phyloP scores from a whole-genome alignment of 2,113 vertebrate species.

The Pseudolaguvia tuberculata region DNA sequence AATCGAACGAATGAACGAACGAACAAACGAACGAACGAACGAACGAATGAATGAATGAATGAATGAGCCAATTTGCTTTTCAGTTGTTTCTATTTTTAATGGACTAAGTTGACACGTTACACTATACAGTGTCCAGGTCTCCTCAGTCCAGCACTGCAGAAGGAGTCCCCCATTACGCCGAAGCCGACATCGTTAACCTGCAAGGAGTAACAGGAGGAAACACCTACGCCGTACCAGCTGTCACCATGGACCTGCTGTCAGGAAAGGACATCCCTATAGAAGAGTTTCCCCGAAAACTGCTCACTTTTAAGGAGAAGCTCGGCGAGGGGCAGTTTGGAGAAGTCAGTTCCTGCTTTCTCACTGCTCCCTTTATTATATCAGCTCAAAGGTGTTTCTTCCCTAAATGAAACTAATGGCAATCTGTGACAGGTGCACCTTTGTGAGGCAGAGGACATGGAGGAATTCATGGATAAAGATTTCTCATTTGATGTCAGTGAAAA shows the following conservation, averaged over 20 bases:
- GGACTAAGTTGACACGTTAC: slow-evolving; percentile 3
- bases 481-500: slow-evolving; percentile 72
- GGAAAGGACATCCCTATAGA: slow-evolving; percentile 89
- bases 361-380: neutral
- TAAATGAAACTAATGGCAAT: neutral
- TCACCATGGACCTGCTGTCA: slow-evolving; percentile 92
- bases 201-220: slow-evolving; percentile 93
- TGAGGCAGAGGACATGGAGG: slow-evolving; percentile 92
- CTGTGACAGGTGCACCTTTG: slow-evolving; percentile 86
- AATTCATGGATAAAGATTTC: slow-evolving; percentile 85
- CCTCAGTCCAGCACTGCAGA: slow-evolving; percentile 69
- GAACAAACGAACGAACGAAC: too few relatives aligned
- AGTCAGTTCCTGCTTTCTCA: slow-evolving; percentile 66
- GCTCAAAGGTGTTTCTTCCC: neutral
- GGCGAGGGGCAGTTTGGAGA: slow-evolving; percentile 98
- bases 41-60: too few relatives aligned
- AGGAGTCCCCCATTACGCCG: slow-evolving; percentile 91
- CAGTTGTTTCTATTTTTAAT: neutral
- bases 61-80: too few relatives aligned
- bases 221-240: slow-evolving; percentile 90
- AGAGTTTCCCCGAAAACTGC: slow-evolving; percentile 89
- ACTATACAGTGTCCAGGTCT: slow-evolving; percentile 66
- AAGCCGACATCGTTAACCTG: slow-evolving; percentile 94
- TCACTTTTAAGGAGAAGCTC: slow-evolving; percentile 94
- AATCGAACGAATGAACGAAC: too few relatives aligned